Evolutionary conservation across 2,888 invertebrate species (phyloP).

Genomic region (Bruchidius siliquastri): DNA sequence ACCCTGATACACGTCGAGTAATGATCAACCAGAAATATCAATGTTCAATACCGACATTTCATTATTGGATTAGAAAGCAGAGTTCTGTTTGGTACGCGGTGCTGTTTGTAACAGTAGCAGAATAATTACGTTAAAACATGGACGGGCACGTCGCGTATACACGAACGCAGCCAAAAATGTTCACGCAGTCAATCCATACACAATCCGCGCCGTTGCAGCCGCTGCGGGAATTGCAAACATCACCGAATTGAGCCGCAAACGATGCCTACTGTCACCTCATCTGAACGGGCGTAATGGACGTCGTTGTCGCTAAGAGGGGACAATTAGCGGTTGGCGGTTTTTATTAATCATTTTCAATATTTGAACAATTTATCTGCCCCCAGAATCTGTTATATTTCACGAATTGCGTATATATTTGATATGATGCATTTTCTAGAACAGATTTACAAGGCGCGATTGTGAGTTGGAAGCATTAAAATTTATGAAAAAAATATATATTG

Average conservation of each 20-base stretch:
- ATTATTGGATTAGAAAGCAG: background rate
- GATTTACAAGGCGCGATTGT: too few species aligned
- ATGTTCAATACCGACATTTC: background rate
- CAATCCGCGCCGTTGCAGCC: background rate
- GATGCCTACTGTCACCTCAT: background rate
- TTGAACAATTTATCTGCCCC: too few species aligned
- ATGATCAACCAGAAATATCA: background rate
- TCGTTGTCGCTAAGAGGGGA: too few species aligned
- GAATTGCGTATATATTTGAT: too few species aligned
- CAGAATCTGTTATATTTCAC: too few species aligned
- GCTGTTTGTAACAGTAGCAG: background rate
- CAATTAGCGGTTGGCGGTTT: too few species aligned
- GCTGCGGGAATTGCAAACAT: background rate
- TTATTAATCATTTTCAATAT: too few species aligned
- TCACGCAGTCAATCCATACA: background rate
- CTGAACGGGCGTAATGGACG: background rate
- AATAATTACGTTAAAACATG: background rate
- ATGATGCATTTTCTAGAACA: too few species aligned
- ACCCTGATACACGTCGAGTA: too few species aligned
- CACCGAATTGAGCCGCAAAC: background rate
- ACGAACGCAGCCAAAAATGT: background rate
- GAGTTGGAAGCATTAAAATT: too few species aligned
- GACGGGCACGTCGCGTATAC: background rate
- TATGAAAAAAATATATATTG: too few species aligned
- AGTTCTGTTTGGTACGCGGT: background rate